phyloP scores from a whole-genome alignment of 2,113 vertebrate species.

The Psephotus haematonotus region DNA sequence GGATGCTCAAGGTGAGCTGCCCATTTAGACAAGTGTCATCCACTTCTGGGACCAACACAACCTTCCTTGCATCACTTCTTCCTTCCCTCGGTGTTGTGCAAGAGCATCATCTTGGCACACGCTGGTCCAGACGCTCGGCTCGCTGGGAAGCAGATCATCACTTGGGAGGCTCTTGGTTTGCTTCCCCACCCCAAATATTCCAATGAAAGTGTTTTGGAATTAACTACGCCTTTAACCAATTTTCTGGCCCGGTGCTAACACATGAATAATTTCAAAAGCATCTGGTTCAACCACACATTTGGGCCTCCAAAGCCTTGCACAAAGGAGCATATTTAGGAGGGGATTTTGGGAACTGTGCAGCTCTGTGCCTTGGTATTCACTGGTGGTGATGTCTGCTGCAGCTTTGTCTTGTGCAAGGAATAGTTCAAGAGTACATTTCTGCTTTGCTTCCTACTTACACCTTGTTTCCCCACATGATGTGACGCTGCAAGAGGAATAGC shows the following conservation, averaged over 20 bases:
- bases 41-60: neutral
- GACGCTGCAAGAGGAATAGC: neutral
- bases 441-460: neutral
- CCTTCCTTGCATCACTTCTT: neutral
- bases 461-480: neutral
- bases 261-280: slow-evolving; percentile 18
- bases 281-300: neutral
- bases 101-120: neutral
- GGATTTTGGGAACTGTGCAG: neutral
- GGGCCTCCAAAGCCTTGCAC: neutral
- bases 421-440: neutral
- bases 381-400: fast-evolving
- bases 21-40: neutral
- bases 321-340: neutral
- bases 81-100: neutral
- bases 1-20: neutral
- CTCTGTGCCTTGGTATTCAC: neutral
- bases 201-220: slow-evolving; percentile 16
- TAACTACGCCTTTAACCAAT: neutral
- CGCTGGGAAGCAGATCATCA: neutral
- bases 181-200: slow-evolving; percentile 27
- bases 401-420: neutral
- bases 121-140: neutral
- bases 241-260: neutral
- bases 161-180: neutral